Conservation (phyloP, 1,140 invertebrate genomes). For the Coboldia fuscipes region DNA sequence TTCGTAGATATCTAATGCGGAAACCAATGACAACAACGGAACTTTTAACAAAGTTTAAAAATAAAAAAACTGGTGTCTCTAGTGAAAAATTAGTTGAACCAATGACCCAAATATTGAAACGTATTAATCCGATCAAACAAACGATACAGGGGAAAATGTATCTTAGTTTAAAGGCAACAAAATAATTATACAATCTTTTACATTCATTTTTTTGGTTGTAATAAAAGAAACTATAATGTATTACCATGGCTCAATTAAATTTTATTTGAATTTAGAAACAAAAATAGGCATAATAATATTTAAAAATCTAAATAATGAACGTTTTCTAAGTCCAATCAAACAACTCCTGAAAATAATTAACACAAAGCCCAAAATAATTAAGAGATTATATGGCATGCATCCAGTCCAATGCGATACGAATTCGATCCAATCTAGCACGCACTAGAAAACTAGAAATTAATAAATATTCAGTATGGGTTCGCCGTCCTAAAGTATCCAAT, state of each 20-base stretch:
- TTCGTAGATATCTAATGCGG: slow-evolving; percentile 74
- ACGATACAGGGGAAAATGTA: slow-evolving; percentile 91
- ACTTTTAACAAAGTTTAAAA: slow-evolving; percentile 84
- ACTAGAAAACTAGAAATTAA: slow-evolving; percentile 47
- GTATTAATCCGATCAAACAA: slow-evolving; percentile 82
- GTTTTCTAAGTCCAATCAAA: too few species aligned
- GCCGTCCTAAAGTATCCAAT: slow-evolving; percentile 19
- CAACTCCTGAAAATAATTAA: too few species aligned
- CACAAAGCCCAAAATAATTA: too few species aligned
- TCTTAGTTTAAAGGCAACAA: slow-evolving; percentile 49
- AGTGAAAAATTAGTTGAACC: slow-evolving; percentile 77
- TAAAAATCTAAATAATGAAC: too few species aligned
- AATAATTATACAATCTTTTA: slow-evolving; percentile 1
- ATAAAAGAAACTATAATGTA: too few species aligned
- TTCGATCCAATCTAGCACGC: slow-evolving; percentile 32
- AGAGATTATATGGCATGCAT: too few species aligned
- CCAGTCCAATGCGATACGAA: slow-evolving; percentile 40
- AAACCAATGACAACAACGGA: slow-evolving; percentile 95
- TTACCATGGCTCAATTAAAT: too few species aligned
- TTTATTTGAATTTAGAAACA: too few species aligned
- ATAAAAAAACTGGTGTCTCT: slow-evolving; percentile 75
- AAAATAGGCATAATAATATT: too few species aligned
- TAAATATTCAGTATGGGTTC: slow-evolving; percentile 46
- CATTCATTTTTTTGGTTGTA: too few species aligned
- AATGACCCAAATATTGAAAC: slow-evolving; percentile 86